phyloP scores from a whole-genome alignment of 1,140 invertebrate genomes.

The Caenorhabditis inopinata region DNA sequence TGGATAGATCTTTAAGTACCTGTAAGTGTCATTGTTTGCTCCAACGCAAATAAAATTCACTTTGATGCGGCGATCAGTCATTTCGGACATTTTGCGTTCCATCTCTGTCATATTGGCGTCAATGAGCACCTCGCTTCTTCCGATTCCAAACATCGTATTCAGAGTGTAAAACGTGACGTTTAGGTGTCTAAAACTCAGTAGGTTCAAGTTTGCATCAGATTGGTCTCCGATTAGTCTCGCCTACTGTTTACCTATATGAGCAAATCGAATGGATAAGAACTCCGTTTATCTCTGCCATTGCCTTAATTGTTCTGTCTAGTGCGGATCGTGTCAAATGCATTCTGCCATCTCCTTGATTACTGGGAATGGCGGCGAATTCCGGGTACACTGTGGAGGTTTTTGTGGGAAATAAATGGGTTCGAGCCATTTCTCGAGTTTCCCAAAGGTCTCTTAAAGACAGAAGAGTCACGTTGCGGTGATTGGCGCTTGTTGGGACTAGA shows the following conservation, averaged over 20 bases:
- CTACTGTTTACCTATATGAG: slow-evolving; percentile 2
- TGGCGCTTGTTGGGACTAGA: background rate
- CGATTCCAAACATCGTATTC: background rate
- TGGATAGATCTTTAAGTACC: too few relatives aligned
- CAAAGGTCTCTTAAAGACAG: background rate
- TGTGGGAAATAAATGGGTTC: slow-evolving; percentile 31
- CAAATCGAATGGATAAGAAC: background rate
- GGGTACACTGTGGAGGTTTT: slow-evolving; percentile 22
- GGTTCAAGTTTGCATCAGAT: too few relatives aligned
- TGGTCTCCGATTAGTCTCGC: too few relatives aligned
- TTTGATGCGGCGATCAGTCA: slow-evolving; percentile 7
- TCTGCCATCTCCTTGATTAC: background rate
- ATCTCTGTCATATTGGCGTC: slow-evolving; percentile 15
- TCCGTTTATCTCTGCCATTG: slow-evolving; percentile 4
- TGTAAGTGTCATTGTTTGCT: slow-evolving; percentile 5
- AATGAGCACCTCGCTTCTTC: slow-evolving; percentile 9
- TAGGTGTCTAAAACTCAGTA: too few relatives aligned
- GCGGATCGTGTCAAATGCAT: slow-evolving; percentile 21
- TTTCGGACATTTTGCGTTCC: slow-evolving; percentile 12
- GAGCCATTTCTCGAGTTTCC: background rate
- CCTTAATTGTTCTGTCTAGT: background rate
- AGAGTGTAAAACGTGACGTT: slow-evolving; percentile 3
- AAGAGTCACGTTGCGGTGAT: background rate
- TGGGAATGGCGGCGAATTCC: slow-evolving; percentile 22
- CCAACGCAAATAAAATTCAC: slow-evolving; percentile 15